Conservation (phyloP, 2,888 invertebrate species). For the Adelphocoris suturalis region DNA sequence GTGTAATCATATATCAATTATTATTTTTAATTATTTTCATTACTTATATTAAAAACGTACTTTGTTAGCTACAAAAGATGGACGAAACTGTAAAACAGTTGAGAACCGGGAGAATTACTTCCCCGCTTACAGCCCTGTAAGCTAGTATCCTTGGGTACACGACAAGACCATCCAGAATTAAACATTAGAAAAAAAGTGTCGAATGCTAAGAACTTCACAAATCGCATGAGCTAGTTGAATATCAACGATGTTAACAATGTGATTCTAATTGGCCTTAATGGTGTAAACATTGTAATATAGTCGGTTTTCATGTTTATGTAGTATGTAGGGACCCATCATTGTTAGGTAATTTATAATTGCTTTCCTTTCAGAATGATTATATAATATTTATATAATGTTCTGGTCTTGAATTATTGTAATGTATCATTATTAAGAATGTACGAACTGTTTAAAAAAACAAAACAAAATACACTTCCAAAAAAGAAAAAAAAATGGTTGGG, state of each 20-base stretch:
- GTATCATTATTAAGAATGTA: constrained; percentile 42
- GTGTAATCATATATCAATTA: too few species aligned
- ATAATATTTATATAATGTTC: constrained; percentile 61
- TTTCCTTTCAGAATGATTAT: constrained; percentile 54
- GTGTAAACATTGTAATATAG: constrained; percentile 61
- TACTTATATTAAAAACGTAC: too few species aligned
- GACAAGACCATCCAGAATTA: too few species aligned
- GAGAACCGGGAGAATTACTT: too few species aligned
- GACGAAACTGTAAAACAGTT: too few species aligned
- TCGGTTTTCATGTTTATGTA: constrained; percentile 31
- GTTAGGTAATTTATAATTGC: constrained; percentile 33
- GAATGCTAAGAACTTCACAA: background rate
- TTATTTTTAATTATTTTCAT: too few species aligned
- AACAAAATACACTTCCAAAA: background rate
- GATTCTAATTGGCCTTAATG: constrained; percentile 66
- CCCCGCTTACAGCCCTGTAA: too few species aligned
- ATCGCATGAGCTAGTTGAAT: constrained; percentile 66
- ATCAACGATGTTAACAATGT: constrained; percentile 67
- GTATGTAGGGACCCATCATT: constrained; percentile 36
- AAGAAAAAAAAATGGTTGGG: constrained; percentile 37
- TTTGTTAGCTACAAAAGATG: too few species aligned
- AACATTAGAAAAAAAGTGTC: background rate
- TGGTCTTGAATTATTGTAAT: constrained; percentile 42
- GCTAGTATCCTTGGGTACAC: too few species aligned
- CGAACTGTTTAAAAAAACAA: constrained; percentile 49